A percentile compares a stretch with the other conserved stretches of the same genome.
Evolutionary conservation across 64 coral and sea anemone genomes (phyloP).

Genomic region (Acropora yongei): DNA sequence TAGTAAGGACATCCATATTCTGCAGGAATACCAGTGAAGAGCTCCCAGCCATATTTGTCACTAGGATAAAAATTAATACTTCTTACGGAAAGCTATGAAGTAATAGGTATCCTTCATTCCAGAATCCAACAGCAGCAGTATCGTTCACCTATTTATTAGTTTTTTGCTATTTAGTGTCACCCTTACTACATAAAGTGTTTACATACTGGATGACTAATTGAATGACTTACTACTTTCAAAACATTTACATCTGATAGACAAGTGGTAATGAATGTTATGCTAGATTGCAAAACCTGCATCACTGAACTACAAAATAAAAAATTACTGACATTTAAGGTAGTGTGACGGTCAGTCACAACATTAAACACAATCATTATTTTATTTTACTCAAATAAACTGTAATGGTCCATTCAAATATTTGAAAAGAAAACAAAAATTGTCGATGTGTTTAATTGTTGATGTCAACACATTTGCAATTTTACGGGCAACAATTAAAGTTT

Average conservation of each 20-base stretch:
- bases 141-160: not conserved
- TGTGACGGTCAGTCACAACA: not conserved
- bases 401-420: conserved; percentile 20
- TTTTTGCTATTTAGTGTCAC: conserved; percentile 1
- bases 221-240: conserved; percentile 22
- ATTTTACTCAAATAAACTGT: conserved; percentile 21
- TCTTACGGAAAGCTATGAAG: conserved; percentile 13
- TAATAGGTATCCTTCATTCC: conserved; percentile 1
- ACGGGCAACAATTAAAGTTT: not conserved
- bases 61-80: conserved; percentile 25
- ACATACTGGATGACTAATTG: conserved; percentile 4
- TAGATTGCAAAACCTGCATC: conserved; percentile 1
- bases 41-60: conserved; percentile 5
- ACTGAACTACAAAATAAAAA: not conserved
- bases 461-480: conserved; percentile 20
- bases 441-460: conserved; percentile 8
- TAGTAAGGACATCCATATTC: conserved; percentile 11
- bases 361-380: conserved; percentile 22
- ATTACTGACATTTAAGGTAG: conserved; percentile 13
- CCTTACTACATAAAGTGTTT: not conserved
- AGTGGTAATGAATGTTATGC: conserved; percentile 28
- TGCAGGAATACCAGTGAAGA: conserved; percentile 10
- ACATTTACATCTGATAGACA: conserved; percentile 14
- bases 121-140: conserved; percentile 28
- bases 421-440: conserved; percentile 20